Base-by-base conservation (phyloP, 1,140 invertebrate species). In the Drosophila pachea region DNA sequence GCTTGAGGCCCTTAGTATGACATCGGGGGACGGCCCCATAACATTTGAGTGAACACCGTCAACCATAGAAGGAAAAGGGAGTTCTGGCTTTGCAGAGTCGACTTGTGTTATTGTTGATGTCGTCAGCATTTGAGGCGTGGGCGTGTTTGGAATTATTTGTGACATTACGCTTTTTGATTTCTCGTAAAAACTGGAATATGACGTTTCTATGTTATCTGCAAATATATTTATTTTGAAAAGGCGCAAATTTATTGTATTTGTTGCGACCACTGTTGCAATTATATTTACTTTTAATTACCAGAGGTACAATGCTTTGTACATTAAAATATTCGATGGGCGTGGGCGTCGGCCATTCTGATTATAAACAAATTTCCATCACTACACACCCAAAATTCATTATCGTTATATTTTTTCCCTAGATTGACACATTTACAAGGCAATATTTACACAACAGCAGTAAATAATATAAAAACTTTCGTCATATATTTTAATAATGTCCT, bases 41-140 rank as follows among this genome's bases (percentile, higher is more conserved):
- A 73, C 73, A 61, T 53, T 68, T 16, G 67, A 52, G 38, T 83
- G 73, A 49, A 65, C 56, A 33, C 64, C 72, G 38, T 60, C 73
- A 45, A 40, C 63, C 54, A 78, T 33, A 54, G 69, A 63, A 43
- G 79, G 61, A 66, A 86, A 84, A 52, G 69, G 58, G 67, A 67
- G 76, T 72, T 76, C 66, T 72, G 53, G 74, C 63, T 84, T 86
- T 68, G 72, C 63, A 55, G 73, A 38, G 52, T 86, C 81, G 71
- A 86, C 76, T 69, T 81, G 76, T 71, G 70, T 65, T 74, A 74
- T 65, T 73, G 72, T 77, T 86, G 81, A 86, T 86, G 81, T 81
- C 81, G 81, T 86, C 81, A 86, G 81, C 81, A 86, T 86, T 86
- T 86, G 81, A 66, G 81, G 76, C 74, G 81, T 86, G 81, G 81